Evolutionary conservation across 2,113 vertebrate species (phyloP), one percentile per base, ranked within the genome.

Genomic region (Paedocypris sp.): DNA sequence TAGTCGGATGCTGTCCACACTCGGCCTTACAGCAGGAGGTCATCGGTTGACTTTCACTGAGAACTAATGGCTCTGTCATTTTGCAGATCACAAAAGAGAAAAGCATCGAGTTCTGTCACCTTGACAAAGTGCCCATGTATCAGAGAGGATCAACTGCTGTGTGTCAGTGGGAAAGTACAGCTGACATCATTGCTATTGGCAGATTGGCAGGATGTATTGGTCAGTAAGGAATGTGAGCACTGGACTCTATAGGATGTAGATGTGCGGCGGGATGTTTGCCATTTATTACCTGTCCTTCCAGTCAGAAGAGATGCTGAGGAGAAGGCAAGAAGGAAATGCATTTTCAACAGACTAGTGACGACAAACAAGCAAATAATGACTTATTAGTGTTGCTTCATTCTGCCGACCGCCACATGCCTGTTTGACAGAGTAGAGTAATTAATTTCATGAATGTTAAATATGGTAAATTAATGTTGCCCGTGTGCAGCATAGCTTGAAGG

Each of bases 371-470:
- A 22, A 57, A 52, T 49, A 56, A 68, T 39, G 58, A 52, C 60
- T 71, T 67, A 64, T 57, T 60, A 62, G 22, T 41, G 53, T 60
- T 43, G 50, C 54, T 42, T 60, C 46, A 10, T 67, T 46, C 46
- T 53, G 66, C 66, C 54, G 56, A 47, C 64, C 48, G 31, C 57
- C 58, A 32, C 41, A 32, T 60, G 69, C 42, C 12, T 46, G 25
- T 53, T 42, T 64, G 57, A 68, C 57, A 57, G 33, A 46, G 45
- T 57, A 25, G 28, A 58, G 62, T 57, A 58, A 69, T 66, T 58
- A 61, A 69, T 65, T 66, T 69, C 43, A 65, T 57, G 57, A 72
- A 66, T 65, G 62, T 65, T 67, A 66, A 66, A 65, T 41, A 72
- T 51, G 33, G 57, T 61, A 62, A 61, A 72, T 64, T 16, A 56